Conservation (phyloP, 2,797 vertebrate genomes). For the Enteromius argenteus region DNA sequence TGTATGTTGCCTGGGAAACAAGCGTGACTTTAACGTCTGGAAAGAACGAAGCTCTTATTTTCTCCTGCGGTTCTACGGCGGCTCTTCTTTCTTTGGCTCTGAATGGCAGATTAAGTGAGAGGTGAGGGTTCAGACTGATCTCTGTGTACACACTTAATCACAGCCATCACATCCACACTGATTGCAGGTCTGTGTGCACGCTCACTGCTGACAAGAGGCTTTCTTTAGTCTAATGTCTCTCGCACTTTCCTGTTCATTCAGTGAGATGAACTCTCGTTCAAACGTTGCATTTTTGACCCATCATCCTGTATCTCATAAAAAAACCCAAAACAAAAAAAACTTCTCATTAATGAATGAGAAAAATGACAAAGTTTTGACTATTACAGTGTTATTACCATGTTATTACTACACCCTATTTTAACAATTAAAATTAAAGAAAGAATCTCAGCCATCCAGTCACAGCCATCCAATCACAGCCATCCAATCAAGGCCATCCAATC, state of each 20-base stretch:
- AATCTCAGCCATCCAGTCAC: no score
- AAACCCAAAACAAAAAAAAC: neutral
- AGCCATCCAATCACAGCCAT: no score
- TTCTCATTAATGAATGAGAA: neutral
- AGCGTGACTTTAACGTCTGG: constrained; percentile 48
- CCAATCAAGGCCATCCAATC: no score
- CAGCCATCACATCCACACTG: constrained; percentile 46
- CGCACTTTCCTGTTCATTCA: constrained; percentile 24
- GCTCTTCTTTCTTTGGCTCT: neutral
- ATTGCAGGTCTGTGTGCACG: constrained; percentile 63
- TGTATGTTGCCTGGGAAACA: constrained; percentile 63
- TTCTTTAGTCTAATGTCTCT: constrained; percentile 36
- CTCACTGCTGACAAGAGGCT: constrained; percentile 54
- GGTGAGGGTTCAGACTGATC: constrained; percentile 1
- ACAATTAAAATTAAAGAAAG: neutral
- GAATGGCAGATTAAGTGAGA: neutral
- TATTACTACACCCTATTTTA: neutral
- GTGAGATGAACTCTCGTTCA: neutral
- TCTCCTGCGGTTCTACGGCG: constrained; percentile 20
- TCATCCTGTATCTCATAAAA: neutral
- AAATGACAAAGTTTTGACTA: neutral
- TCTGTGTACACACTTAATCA: constrained; percentile 13
- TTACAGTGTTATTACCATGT: neutral
- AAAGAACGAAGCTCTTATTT: constrained; percentile 35
- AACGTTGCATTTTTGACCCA: neutral